Base-by-base conservation (phyloP, 2,888 invertebrate species). In the Lasiommata megera region DNA sequence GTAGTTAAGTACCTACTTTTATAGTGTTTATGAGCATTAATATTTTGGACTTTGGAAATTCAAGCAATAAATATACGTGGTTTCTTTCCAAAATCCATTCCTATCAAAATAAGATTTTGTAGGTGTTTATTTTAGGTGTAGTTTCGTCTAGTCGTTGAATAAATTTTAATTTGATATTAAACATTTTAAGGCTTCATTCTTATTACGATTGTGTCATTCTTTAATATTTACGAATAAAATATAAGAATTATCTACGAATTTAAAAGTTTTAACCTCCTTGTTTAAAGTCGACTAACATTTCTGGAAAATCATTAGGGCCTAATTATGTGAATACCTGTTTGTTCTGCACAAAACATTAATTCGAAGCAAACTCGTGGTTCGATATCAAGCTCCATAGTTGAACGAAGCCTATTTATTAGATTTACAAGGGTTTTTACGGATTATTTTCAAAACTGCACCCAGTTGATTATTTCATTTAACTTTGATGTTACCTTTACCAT, bases 1-100 rank as follows among this genome's bases (percentile, higher is more conserved):
- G 77, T 81, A 80, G 36, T 36, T 48, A 18, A 17, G 16, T n/a
- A n/a, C n/a, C n/a, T 74, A 65, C 52, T 66, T 38, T 48, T 17
- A 38, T 48, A 54, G 14, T 9, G 14, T 16, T 51, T 41, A 17
- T 60, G 52, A 53, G 23, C 5, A 34, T 56, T 47, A 47, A 43
- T 52, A 46, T 44, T 38, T 41, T 29, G 9, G 50, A 52, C 37
- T 53, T 55, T 44, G 36, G 16, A 7, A 28, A 53, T 48, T 56
- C 43, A 43, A 60, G 60, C 60, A 60, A 60, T 60, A 60, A 52
- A 48, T 3, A 41, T 18, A n/a, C 1, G 8, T 11, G 41, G 17
- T 36, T 47, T n/a, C 1, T 9, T 36, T 50, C 12, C 23, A 28
- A n/a, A n/a, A n/a, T n/a, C n/a, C n/a, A n/a, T n/a, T 50, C 28